Percentiles rank a stretch among this genome's conserved stretches.
Evolutionary conservation across 1,140 invertebrate species (phyloP).

Genomic region (Leptopilina boulardi): DNA sequence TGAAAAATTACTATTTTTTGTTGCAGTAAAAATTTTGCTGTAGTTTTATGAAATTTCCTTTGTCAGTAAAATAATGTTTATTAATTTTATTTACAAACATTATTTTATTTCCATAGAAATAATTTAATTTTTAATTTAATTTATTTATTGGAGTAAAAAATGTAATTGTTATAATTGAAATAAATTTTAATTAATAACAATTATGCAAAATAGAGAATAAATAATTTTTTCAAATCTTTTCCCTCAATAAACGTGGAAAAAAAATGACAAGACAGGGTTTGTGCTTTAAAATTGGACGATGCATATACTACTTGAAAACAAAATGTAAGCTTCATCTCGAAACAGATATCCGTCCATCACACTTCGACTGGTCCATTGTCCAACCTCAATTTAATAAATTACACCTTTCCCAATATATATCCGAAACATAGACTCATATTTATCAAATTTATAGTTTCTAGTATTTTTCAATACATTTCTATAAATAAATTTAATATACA

Average conservation of each 20-base stretch:
- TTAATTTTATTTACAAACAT: too few relatives aligned
- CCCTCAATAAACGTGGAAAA: conserved; percentile 4
- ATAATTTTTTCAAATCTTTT: conserved; percentile 17
- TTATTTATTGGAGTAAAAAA: too few relatives aligned
- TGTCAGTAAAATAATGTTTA: too few relatives aligned
- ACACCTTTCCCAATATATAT: not conserved
- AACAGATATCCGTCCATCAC: conserved; percentile 30
- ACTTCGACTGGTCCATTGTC: conserved; percentile 28
- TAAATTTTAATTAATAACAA: too few relatives aligned
- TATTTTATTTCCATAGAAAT: too few relatives aligned
- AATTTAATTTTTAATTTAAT: too few relatives aligned
- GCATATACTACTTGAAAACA: conserved; percentile 13
- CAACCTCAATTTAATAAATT: conserved; percentile 1
- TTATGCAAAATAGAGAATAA: not conserved
- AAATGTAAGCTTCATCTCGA: conserved; percentile 18
- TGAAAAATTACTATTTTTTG: too few relatives aligned
- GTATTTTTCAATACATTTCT: conserved; percentile 9
- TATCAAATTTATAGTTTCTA: conserved; percentile 11
- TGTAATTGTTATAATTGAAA: too few relatives aligned
- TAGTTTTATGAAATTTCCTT: too few relatives aligned
- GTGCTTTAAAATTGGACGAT: not conserved
- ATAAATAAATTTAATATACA: not conserved
- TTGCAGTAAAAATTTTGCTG: too few relatives aligned
- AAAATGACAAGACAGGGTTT: conserved; percentile 12
- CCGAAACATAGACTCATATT: not conserved